Evolutionary conservation across 35 echinoderm and acorn worm genomes (phyloP).

Genomic region (Heliocidaris erythrogramma): DNA sequence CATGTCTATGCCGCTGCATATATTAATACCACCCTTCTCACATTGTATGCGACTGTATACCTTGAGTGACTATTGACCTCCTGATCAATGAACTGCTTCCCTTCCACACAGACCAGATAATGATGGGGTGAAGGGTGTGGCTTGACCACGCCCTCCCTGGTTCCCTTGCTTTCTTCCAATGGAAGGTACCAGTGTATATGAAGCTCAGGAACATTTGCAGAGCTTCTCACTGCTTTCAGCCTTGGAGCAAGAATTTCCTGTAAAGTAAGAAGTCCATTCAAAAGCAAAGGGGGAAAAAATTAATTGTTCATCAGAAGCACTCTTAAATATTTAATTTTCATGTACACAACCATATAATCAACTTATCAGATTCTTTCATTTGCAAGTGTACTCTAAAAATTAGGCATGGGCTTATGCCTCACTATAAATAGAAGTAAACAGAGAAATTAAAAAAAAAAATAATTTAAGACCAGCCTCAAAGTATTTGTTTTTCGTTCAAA

Average conservation of each 20-base stretch:
- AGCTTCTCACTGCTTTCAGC: conserved; percentile 23
- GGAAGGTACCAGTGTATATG: conserved; percentile 62
- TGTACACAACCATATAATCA: background rate
- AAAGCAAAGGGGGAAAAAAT: background rate
- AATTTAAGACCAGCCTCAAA: too few species aligned
- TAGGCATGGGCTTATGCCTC: too few species aligned
- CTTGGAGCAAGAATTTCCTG: background rate
- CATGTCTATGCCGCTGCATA: too few species aligned
- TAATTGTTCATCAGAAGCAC: too few species aligned
- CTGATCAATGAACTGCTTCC: conserved; percentile 47
- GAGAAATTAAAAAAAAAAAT: too few species aligned
- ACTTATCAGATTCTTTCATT: too few species aligned
- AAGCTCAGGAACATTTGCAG: conserved; percentile 47
- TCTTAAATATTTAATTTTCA: background rate
- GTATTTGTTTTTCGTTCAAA: too few species aligned
- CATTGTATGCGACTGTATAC: background rate
- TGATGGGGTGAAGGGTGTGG: conserved; percentile 53
- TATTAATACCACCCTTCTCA: too few species aligned
- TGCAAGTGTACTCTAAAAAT: too few species aligned
- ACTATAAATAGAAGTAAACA: too few species aligned
- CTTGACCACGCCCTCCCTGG: background rate
- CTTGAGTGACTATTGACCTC: conserved; percentile 58
- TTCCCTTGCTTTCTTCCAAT: background rate
- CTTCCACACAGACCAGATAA: conserved; percentile 66
- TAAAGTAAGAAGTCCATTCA: background rate